phyloP scores from a whole-genome alignment of 2,888 invertebrate genomes.

The Eupithecia inturbata region DNA sequence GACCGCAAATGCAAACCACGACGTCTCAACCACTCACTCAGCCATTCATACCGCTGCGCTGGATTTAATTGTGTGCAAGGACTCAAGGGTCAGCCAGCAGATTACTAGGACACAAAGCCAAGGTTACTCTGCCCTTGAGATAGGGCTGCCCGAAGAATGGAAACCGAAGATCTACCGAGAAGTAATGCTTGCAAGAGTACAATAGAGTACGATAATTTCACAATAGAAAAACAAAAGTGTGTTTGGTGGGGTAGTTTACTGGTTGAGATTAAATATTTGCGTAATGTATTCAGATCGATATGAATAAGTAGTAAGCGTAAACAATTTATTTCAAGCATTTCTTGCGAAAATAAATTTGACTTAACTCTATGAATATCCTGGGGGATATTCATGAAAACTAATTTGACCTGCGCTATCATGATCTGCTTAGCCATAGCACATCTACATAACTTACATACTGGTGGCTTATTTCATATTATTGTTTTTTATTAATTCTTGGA shows the following conservation, averaged over 20 bases:
- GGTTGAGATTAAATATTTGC: not conserved
- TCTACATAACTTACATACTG: too few species aligned
- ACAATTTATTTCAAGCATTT: not conserved
- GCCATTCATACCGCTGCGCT: not conserved
- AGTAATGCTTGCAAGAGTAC: not conserved
- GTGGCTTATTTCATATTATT: too few species aligned
- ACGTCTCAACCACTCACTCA: not conserved
- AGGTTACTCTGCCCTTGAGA: constrained; percentile 7
- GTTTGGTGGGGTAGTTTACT: too few species aligned
- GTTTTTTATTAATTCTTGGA: too few species aligned
- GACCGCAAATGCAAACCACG: not conserved
- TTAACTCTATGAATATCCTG: too few species aligned
- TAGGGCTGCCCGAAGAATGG: not conserved
- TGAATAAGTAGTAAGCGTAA: not conserved
- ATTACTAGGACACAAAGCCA: constrained; percentile 23
- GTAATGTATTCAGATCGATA: not conserved
- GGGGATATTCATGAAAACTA: too few species aligned
- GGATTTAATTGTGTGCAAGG: constrained; percentile 12
- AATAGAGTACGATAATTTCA: not conserved
- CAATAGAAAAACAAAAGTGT: not conserved
- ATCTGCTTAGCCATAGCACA: too few species aligned
- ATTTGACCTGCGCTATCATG: too few species aligned
- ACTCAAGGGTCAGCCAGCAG: constrained; percentile 16
- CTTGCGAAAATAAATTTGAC: not conserved
- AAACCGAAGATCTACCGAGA: not conserved